phyloP scores from a whole-genome alignment of 2,113 vertebrate genomes.

The Amblyopsis rosae region DNA sequence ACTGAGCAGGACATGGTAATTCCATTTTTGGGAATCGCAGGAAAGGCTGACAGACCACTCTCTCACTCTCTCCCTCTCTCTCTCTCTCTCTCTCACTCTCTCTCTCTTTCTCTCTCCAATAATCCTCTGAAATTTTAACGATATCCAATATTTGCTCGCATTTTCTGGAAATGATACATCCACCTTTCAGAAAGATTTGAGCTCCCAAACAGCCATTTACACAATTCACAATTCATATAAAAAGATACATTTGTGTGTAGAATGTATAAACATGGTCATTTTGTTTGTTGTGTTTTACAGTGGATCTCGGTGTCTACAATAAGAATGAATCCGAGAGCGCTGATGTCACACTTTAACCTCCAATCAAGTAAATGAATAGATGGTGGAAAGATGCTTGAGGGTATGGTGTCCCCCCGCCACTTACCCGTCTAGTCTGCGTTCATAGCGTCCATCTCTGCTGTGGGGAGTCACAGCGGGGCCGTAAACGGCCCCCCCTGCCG shows the following conservation, averaged over 20 bases:
- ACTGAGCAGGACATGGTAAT: constrained; percentile 70
- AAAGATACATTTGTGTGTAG: constrained; percentile 29
- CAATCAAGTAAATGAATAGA: constrained; percentile 70
- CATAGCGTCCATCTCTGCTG: constrained; percentile 99
- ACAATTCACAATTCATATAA: constrained; percentile 37
- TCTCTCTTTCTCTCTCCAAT: constrained; percentile 61
- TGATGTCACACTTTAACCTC: constrained; percentile 47
- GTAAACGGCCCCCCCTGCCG: constrained; percentile 93
- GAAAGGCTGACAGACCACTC: constrained; percentile 69
- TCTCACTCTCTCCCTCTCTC: constrained; percentile 55
- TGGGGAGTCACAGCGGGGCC: constrained; percentile 94
- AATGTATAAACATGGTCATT: constrained; percentile 40
- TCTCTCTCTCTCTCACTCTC: constrained; percentile 38
- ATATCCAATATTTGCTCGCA: constrained; percentile 76
- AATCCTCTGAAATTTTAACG: constrained; percentile 73
- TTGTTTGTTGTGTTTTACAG: constrained; percentile 17
- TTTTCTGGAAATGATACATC: constrained; percentile 73
- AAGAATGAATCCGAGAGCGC: constrained; percentile 46
- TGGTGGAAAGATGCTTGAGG: constrained; percentile 75
- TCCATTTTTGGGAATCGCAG: constrained; percentile 78
- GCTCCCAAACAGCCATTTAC: constrained; percentile 48
- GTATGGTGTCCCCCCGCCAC: constrained; percentile 72
- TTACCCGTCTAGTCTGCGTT: constrained; percentile 88
- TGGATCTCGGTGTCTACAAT: constrained; percentile 39
- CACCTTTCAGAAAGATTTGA: constrained; percentile 63